A percentile compares a stretch with the other conserved stretches of the same genome.
These are phyloP conservation scores for Polyommatus icarus DNA, from an alignment of 2,888 invertebrate species.

Conservation along the genomic window DNA sequence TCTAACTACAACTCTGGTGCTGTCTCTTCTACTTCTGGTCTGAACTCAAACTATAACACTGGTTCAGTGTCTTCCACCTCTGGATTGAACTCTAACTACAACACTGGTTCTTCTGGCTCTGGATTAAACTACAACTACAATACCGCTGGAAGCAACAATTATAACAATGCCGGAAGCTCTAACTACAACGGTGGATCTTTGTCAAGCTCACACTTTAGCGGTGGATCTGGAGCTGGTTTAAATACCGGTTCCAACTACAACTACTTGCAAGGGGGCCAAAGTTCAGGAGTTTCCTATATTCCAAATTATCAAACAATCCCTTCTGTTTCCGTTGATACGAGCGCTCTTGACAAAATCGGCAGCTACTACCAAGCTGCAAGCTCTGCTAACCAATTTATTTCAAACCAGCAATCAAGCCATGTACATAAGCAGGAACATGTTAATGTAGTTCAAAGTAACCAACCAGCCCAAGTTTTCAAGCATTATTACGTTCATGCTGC, in stretches of 20 bases:
- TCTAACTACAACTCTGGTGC: slow-evolving; percentile 33
- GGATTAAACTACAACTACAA: slow-evolving; percentile 44
- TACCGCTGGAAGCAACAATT: slow-evolving; percentile 41
- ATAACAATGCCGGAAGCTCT: slow-evolving; percentile 29
- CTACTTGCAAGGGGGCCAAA: slow-evolving; percentile 38
- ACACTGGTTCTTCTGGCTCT: slow-evolving; percentile 1
- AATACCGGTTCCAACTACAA: slow-evolving; percentile 39
- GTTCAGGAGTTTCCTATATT: slow-evolving; percentile 38
- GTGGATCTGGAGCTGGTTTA: slow-evolving; percentile 32
- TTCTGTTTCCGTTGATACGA: slow-evolving; percentile 40
- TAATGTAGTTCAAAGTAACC: slow-evolving; percentile 54
- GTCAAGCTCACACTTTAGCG: slow-evolving; percentile 17
- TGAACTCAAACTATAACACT: background rate
- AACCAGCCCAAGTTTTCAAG: slow-evolving; percentile 85
- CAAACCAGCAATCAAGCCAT: slow-evolving; percentile 45
- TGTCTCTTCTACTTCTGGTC: background rate
- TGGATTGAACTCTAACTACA: slow-evolving; percentile 12
- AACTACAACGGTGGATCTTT: slow-evolving; percentile 24
- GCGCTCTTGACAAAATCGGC: slow-evolving; percentile 40
- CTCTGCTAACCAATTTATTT: slow-evolving; percentile 47
- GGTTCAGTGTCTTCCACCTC: background rate
- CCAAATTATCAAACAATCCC: slow-evolving; percentile 44
- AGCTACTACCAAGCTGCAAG: slow-evolving; percentile 44
- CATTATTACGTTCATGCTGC: slow-evolving; percentile 75
- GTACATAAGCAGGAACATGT: slow-evolving; percentile 50